Evolutionary conservation across 1,140 invertebrate species (phyloP).

Genomic region (Rhyacophila brunnea): DNA sequence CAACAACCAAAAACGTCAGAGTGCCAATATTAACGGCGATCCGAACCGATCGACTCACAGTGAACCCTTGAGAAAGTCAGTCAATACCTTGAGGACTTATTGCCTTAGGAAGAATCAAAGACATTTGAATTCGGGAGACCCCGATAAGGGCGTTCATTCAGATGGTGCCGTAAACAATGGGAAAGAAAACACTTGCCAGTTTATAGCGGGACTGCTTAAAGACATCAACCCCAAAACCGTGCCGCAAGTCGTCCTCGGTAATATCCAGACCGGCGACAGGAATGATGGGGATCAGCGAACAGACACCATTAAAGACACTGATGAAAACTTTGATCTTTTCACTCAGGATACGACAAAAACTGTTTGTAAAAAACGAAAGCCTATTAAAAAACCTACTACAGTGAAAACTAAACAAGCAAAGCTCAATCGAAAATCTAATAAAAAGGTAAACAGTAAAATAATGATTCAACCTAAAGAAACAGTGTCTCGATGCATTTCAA

Average conservation of each 20-base stretch:
- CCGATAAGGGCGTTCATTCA: background rate
- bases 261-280: background rate
- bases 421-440: no score
- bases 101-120: slow-evolving; percentile 15
- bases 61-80: background rate
- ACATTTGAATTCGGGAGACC: slow-evolving; percentile 2
- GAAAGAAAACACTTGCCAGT: slow-evolving; percentile 15
- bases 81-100: slow-evolving; percentile 4
- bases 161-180: slow-evolving; percentile 1
- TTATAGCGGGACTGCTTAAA: slow-evolving; percentile 13
- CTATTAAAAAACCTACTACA: no score
- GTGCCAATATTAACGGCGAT: no score
- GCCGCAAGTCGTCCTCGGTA: background rate
- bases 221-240: slow-evolving; percentile 2
- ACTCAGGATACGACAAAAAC: background rate
- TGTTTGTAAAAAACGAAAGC: no score
- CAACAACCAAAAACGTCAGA: no score
- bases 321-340: background rate
- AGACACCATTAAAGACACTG: background rate
- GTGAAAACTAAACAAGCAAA: no score
- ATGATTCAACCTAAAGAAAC: no score
- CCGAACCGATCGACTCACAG: no score
- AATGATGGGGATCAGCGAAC: background rate
- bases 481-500: no score
- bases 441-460: no score